Evolutionary conservation across 2,113 vertebrate genomes (phyloP).

Genomic region (Eclectus roratus): DNA sequence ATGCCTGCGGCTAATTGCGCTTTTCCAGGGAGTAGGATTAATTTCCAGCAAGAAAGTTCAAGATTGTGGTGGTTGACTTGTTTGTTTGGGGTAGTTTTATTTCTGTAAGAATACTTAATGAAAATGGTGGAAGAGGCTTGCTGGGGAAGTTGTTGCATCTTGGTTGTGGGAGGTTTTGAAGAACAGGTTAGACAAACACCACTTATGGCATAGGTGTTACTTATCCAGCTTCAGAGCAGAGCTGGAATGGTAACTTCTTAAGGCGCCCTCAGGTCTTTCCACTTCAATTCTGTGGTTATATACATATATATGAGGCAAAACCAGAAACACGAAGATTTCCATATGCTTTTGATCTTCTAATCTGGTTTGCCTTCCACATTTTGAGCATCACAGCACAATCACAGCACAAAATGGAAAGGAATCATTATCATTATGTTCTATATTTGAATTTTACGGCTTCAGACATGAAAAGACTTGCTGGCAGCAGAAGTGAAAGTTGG

Average conservation of each 20-base stretch:
- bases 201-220: background rate
- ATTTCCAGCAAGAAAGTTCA: background rate
- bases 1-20: background rate
- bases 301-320: background rate
- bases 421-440: rapidly evolving
- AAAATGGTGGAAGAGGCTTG: background rate
- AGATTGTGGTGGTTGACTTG: background rate
- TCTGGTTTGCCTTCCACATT: background rate
- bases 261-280: background rate
- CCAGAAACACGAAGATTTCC: background rate
- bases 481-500: background rate
- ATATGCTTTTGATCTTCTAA: background rate
- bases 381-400: background rate
- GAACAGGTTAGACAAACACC: conserved; percentile 26
- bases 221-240: background rate
- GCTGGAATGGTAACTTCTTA: background rate
- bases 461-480: background rate
- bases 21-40: background rate
- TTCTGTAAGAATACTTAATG: background rate
- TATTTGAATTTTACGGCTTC: background rate
- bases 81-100: background rate
- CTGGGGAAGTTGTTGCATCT: background rate
- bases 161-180: background rate
- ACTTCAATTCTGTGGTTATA: background rate
- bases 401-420: background rate